Evolutionary conservation across 2,797 vertebrate genomes (phyloP).

Genomic region (Ataeniobius toweri): DNA sequence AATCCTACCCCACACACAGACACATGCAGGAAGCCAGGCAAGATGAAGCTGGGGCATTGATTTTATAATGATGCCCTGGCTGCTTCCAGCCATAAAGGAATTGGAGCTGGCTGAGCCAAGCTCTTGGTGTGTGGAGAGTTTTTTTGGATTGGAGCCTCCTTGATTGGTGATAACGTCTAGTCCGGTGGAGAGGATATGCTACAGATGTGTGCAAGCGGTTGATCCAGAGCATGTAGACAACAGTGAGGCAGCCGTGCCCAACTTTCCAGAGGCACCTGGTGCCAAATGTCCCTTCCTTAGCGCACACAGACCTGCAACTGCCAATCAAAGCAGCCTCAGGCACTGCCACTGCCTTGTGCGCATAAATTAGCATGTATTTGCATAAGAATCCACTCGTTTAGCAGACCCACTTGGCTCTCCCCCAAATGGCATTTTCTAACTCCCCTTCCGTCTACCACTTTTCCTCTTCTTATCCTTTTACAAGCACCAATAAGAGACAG

Average conservation of each 20-base stretch:
- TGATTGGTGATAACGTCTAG: constrained; percentile 52
- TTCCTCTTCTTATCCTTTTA: constrained; percentile 76
- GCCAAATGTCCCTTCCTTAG: constrained; percentile 74
- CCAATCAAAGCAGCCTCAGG: constrained; percentile 84
- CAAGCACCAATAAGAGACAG: constrained; percentile 74
- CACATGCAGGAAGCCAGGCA: constrained; percentile 48
- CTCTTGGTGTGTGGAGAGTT: constrained; percentile 69
- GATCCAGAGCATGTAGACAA: constrained; percentile 76
- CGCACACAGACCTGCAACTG: constrained; percentile 83
- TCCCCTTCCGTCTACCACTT: constrained; percentile 66
- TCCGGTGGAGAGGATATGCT: constrained; percentile 63
- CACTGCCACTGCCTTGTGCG: constrained; percentile 79
- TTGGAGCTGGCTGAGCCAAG: constrained; percentile 73
- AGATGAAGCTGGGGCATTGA: constrained; percentile 77
- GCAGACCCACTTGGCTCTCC: constrained; percentile 79
- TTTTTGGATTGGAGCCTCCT: constrained; percentile 68
- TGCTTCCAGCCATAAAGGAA: constrained; percentile 74
- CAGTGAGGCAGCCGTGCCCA: constrained; percentile 71
- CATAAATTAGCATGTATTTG: constrained; percentile 88
- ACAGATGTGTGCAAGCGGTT: constrained; percentile 62
- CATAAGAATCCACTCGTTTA: constrained; percentile 84
- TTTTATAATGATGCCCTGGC: constrained; percentile 81
- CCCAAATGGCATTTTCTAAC: constrained; percentile 81
- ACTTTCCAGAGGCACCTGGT: constrained; percentile 75
- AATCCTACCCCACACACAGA: constrained; percentile 50